Conservation (phyloP, 37 sponge, comb jelly and placozoan genomes). For the Chondrosia reniformis region DNA sequence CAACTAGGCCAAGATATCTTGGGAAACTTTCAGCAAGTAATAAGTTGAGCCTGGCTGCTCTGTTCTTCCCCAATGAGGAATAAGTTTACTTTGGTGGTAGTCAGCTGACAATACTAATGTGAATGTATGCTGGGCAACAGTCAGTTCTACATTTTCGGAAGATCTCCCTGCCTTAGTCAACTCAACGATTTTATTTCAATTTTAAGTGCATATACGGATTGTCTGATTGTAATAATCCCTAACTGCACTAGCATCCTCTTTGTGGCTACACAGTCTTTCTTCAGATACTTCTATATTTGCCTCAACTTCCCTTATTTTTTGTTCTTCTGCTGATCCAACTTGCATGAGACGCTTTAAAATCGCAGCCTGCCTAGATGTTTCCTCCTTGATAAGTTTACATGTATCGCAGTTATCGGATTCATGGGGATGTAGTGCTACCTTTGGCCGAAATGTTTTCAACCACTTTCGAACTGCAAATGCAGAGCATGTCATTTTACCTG, state of each 20-base stretch:
- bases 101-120: slow-evolving; percentile 33
- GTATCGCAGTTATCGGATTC: slow-evolving; percentile 55
- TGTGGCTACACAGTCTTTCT: slow-evolving; percentile 14
- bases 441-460: slow-evolving; percentile 40
- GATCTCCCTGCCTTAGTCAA: background rate
- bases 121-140: slow-evolving; percentile 1
- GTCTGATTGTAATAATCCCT: slow-evolving; percentile 24
- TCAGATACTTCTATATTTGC: background rate
- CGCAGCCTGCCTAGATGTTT: slow-evolving; percentile 5
- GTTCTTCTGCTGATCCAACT: slow-evolving; percentile 27
- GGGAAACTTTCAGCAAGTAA: slow-evolving; percentile 31
- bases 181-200: slow-evolving; percentile 5
- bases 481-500: slow-evolving; percentile 6
- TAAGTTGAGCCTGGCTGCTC: slow-evolving; percentile 37
- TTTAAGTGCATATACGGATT: background rate
- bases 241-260: slow-evolving; percentile 11
- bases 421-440: slow-evolving; percentile 26
- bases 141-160: background rate
- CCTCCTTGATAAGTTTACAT: slow-evolving; percentile 22
- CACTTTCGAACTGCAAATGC: slow-evolving; percentile 30
- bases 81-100: slow-evolving; percentile 44
- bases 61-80: slow-evolving; percentile 44
- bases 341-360: slow-evolving; percentile 27
- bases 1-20: slow-evolving; percentile 37
- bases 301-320: background rate